Conservation (phyloP, 2,888 invertebrate genomes). For the Nemurella pictetii region DNA sequence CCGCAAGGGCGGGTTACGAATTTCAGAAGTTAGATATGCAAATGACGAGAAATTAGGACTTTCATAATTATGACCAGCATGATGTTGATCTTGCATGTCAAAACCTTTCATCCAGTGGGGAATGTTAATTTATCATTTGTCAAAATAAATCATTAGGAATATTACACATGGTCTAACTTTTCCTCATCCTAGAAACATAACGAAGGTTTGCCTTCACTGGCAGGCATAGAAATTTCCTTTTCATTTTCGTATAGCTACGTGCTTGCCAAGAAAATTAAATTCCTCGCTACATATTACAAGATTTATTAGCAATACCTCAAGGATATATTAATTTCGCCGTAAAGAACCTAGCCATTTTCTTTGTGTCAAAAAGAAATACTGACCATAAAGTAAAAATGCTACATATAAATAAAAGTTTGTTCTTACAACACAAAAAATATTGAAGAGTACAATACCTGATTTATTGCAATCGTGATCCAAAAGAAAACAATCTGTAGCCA, state of each 20-base stretch:
- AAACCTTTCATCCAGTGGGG: background rate
- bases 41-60: background rate
- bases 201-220: background rate
- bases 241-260: background rate
- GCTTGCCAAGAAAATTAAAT: background rate
- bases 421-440: background rate
- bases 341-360: background rate
- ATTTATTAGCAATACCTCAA: background rate
- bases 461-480: background rate
- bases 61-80: background rate
- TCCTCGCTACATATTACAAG: background rate
- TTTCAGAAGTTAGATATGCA: background rate
- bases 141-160: background rate
- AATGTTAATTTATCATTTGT: background rate
- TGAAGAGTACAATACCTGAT: conserved; percentile 11
- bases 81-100: background rate
- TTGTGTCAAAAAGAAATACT: background rate
- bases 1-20: background rate
- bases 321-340: background rate
- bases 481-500: background rate
- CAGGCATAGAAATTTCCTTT: background rate
- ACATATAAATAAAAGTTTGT: background rate
- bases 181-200: background rate
- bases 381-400: background rate
- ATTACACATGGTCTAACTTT: background rate